Conservation (phyloP, 2,888 invertebrate genomes). For the Pedicia rivosa region DNA sequence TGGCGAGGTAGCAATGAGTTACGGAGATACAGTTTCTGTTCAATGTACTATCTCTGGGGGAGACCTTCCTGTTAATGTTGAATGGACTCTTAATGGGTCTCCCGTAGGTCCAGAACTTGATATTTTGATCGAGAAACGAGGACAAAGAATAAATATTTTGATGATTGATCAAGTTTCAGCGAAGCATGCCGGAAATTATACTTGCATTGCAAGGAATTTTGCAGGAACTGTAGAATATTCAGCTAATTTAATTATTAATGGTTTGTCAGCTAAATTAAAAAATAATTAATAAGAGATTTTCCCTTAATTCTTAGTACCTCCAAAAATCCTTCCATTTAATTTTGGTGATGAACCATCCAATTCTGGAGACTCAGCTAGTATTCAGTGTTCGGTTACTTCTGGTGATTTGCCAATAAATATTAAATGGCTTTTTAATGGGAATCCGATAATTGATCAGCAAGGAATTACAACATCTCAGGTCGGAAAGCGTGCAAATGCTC, state of each 20-base stretch:
- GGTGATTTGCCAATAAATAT: constrained; percentile 65
- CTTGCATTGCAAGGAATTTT: constrained; percentile 55
- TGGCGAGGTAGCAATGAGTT: constrained; percentile 53
- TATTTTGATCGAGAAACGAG: constrained; percentile 26
- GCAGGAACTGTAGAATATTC: constrained; percentile 54
- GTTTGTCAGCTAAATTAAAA: constrained; percentile 42
- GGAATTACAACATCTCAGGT: constrained; percentile 32
- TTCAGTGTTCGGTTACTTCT: constrained; percentile 51
- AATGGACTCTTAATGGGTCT: constrained; percentile 40
- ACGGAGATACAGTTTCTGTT: constrained; percentile 40
- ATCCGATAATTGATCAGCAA: constrained; percentile 25
- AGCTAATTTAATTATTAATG: constrained; percentile 56
- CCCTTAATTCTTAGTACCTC: constrained; percentile 41
- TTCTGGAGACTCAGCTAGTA: constrained; percentile 16
- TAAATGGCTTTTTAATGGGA: constrained; percentile 39
- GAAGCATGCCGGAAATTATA: constrained; percentile 59
- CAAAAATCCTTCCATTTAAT: constrained; percentile 56
- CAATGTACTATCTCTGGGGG: constrained; percentile 36
- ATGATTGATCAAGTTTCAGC: constrained; percentile 52
- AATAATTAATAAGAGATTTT: constrained; percentile 3
- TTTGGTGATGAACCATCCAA: constrained; percentile 48
- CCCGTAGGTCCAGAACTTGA: constrained; percentile 27
- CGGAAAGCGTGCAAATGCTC: constrained; percentile 42
- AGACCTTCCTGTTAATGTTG: constrained; percentile 41
- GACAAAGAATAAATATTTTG: constrained; percentile 37